These are phyloP conservation scores for Pomacea canaliculata DNA, from an alignment of 2,888 invertebrate genomes.

Conservation along the genomic window DNA sequence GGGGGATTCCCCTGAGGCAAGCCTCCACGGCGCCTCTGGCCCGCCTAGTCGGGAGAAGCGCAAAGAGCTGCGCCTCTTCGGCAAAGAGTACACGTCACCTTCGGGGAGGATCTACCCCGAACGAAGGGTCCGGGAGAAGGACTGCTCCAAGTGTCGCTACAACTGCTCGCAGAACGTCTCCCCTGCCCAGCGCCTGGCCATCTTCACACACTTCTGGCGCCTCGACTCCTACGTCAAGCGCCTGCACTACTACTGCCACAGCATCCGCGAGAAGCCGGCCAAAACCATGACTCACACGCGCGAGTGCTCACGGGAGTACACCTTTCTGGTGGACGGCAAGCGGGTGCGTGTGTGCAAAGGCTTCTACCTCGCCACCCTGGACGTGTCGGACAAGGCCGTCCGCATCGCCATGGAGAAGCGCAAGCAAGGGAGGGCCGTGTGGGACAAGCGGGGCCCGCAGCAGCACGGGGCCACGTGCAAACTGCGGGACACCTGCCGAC, in stretches of 20 bases:
- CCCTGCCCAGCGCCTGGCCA: neutral
- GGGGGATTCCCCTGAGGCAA: neutral
- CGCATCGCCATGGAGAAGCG: slow-evolving; percentile 23
- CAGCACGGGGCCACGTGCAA: neutral
- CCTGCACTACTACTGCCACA: slow-evolving; percentile 28
- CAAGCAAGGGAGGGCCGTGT: slow-evolving; percentile 4
- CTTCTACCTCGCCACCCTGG: slow-evolving; percentile 28
- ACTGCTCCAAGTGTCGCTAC: slow-evolving; percentile 25
- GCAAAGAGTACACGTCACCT: slow-evolving; percentile 24
- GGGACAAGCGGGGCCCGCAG: slow-evolving; percentile 12
- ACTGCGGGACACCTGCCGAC: slow-evolving; percentile 7
- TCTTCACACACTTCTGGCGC: slow-evolving; percentile 26
- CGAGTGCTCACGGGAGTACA: slow-evolving; percentile 21
- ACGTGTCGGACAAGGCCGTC: slow-evolving; percentile 25
- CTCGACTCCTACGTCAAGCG: slow-evolving; percentile 26
- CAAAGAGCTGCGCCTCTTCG: slow-evolving; percentile 17
- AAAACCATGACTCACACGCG: slow-evolving; percentile 14
- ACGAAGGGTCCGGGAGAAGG: slow-evolving; percentile 17
- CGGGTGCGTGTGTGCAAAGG: slow-evolving; percentile 25
- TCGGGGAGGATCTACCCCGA: slow-evolving; percentile 17
- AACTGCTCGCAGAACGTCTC: slow-evolving; percentile 20
- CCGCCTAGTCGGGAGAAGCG: slow-evolving; percentile 16
- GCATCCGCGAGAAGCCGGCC: slow-evolving; percentile 25
- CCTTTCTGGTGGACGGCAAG: slow-evolving; percentile 12
- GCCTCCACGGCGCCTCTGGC: neutral